Base-by-base conservation (phyloP, 2,113 vertebrate genomes). In the Holacanthus passer region DNA sequence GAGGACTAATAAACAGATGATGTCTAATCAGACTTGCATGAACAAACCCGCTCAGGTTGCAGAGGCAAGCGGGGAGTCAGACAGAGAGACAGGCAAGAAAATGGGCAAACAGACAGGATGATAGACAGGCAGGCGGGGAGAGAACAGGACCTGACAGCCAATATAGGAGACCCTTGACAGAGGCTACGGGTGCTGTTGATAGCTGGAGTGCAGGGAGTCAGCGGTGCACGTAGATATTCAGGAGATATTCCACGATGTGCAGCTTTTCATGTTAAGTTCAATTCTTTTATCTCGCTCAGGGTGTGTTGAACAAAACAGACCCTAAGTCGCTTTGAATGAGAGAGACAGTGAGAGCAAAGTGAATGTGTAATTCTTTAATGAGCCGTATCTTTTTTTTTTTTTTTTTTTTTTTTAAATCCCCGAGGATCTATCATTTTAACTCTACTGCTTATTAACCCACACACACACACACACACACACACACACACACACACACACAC, bases 331-430 rank as follows among this genome's bases (percentile, higher is more conserved):
- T 64, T 58, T 77, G 72, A 83, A 79, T 32, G 64, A 80, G 65
- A 72, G 59, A 69, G 24, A 35, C 48, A 37, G 20, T 11, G 68
- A 79, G 69, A 91, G 87, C 80, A 88, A 81, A 88, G 88, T 69
- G 77, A 81, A 90, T 90, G 77, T 82, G 63, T 88, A 83, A 82
- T 86, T 89, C 48, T 90, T 89, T 90, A 91, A 90, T 92, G 89
- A 93, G 84, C 84, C 45, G 27, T 41, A 62, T 77, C 73, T 70
- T 67, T 71, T n/a, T n/a, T n/a, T n/a, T n/a, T n/a, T n/a, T n/a
- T n/a, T n/a, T n/a, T n/a, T n/a, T n/a, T n/a, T n/a, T n/a, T n/a
- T n/a, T n/a, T n/a, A n/a, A n/a, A n/a, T 39, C 81, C 81, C 76
- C 17, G 29, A 75, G 82, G 87, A 85, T 84, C 78, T 70, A 73